phyloP scores from a whole-genome alignment of 1,140 invertebrate species.

The Babylonia areolata region DNA sequence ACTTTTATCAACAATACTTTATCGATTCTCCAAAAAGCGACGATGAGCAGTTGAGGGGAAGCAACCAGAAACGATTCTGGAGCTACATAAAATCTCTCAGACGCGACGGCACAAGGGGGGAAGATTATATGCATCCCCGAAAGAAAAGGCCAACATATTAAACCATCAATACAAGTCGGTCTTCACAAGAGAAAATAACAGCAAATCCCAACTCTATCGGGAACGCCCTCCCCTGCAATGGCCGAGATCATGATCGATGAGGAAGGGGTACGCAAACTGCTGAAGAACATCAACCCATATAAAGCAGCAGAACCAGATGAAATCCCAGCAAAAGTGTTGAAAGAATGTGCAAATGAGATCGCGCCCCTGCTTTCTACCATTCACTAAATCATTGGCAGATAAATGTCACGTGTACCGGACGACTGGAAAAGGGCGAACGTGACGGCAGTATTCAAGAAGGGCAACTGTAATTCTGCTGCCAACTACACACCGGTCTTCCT shows the following conservation, averaged over 20 bases:
- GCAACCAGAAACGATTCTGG: conserved; percentile 54
- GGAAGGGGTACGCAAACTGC: not conserved
- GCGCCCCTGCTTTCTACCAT: not conserved
- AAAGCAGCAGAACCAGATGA: not conserved
- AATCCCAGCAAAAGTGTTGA: not conserved
- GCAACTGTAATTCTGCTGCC: not conserved
- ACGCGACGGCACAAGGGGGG: conserved; percentile 50
- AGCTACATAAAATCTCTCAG: conserved; percentile 47
- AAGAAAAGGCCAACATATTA: conserved; percentile 46
- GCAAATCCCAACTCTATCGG: not conserved
- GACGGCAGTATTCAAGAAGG: not conserved
- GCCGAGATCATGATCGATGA: not conserved
- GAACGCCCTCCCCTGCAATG: not conserved
- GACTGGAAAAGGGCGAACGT: not conserved
- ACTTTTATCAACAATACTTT: not conserved
- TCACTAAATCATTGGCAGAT: not conserved
- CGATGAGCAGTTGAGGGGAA: conserved; percentile 38
- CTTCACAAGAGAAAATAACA: conserved; percentile 35
- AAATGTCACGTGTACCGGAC: too few species aligned
- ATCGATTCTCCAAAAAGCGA: not conserved
- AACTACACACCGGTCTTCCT: not conserved
- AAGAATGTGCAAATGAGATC: not conserved
- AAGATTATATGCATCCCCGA: conserved; percentile 37
- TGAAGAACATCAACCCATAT: not conserved
- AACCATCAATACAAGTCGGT: conserved; percentile 46